Evolutionary conservation across 2,888 invertebrate genomes (phyloP).

Genomic region (Caenorhabditis afra): DNA sequence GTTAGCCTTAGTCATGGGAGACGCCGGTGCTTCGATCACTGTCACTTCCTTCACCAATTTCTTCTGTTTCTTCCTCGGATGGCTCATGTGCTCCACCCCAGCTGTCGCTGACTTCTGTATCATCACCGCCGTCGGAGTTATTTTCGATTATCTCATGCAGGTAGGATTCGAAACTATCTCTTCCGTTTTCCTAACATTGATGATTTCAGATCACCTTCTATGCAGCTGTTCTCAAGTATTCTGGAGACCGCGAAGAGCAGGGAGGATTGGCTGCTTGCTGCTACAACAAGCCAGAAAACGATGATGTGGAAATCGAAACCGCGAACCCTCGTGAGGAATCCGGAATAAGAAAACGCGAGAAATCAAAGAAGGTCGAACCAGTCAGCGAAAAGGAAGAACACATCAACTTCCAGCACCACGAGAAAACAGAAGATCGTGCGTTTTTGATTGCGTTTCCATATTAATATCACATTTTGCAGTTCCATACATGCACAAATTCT

Average conservation of each 20-base stretch:
- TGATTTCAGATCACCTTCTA: constrained; percentile 79
- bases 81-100: constrained; percentile 79
- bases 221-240: constrained; percentile 77
- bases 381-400: constrained; percentile 50
- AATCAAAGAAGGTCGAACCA: constrained; percentile 15
- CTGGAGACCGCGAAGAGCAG: constrained; percentile 74
- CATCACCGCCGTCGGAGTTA: constrained; percentile 77
- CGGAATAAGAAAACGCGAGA: too few species aligned
- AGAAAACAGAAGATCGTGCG: constrained; percentile 65
- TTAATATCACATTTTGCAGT: constrained; percentile 58
- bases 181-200: not conserved
- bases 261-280: constrained; percentile 77
- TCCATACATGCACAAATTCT: constrained; percentile 77
- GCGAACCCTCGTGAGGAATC: constrained; percentile 3
- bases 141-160: constrained; percentile 79
- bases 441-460: too few species aligned
- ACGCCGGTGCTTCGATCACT: constrained; percentile 79
- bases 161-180: constrained; percentile 24
- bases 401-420: constrained; percentile 68
- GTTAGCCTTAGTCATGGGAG: constrained; percentile 78
- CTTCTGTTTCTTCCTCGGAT: constrained; percentile 80
- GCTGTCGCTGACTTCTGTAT: constrained; percentile 80
- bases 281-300: constrained; percentile 60
- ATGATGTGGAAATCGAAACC: constrained; percentile 26
- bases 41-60: constrained; percentile 80